phyloP scores from a whole-genome alignment of 2,113 vertebrate species.

The Tor tambroides region DNA sequence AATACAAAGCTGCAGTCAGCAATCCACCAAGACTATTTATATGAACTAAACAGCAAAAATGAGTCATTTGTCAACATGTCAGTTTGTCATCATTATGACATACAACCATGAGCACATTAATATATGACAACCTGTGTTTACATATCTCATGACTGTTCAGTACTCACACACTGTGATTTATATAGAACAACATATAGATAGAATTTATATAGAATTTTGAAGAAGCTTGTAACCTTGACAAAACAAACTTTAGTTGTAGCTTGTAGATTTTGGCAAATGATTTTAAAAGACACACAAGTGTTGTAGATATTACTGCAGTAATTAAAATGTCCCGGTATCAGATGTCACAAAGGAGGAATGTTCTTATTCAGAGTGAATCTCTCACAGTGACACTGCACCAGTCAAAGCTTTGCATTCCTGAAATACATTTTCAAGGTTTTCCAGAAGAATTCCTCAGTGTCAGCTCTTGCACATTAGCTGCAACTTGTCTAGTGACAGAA shows the following conservation, averaged over 20 bases:
- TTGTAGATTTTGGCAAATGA: background rate
- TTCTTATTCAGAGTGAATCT: background rate
- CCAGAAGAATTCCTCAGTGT: conserved; percentile 7
- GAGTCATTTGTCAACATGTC: background rate
- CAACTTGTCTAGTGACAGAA: background rate
- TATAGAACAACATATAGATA: background rate
- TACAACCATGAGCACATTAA: background rate
- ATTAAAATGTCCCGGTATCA: background rate
- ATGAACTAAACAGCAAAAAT: background rate
- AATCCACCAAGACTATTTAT: background rate
- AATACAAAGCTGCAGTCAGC: background rate
- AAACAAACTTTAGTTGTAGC: background rate
- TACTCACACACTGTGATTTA: background rate
- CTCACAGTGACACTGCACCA: background rate
- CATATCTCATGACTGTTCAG: background rate
- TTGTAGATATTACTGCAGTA: background rate
- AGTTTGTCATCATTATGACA: background rate
- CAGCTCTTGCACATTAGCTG: background rate
- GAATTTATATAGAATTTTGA: background rate
- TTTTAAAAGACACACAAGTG: background rate
- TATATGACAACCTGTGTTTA: conserved; percentile 1
- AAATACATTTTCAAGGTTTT: conserved; percentile 12
- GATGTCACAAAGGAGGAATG: background rate
- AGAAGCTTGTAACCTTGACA: background rate
- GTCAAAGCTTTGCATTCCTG: background rate